A percentile compares a stretch with the other conserved stretches of the same genome.
Conservation (phyloP, 2,888 invertebrate genomes). For the Amiota communis region DNA sequence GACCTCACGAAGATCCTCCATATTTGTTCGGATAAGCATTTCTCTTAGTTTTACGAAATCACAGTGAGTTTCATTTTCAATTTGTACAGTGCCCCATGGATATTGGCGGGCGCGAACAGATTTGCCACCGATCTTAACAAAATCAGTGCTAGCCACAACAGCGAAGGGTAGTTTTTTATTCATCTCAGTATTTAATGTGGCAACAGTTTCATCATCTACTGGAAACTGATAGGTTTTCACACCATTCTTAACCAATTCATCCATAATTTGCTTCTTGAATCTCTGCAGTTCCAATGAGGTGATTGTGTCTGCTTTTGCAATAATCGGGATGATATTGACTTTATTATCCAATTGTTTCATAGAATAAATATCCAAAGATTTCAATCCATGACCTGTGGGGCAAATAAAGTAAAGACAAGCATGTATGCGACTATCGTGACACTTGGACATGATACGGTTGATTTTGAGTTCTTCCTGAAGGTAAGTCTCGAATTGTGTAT, state of each 20-base stretch:
- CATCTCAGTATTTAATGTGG: constrained; percentile 91
- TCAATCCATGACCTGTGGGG: constrained; percentile 93
- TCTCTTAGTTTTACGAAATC: constrained; percentile 99
- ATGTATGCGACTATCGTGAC: constrained; percentile 97
- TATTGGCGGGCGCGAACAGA: constrained; percentile 96
- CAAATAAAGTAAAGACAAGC: constrained; percentile 99
- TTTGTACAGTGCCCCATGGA: constrained; percentile 99
- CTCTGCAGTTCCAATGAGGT: constrained; percentile 97
- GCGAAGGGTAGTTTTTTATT: constrained; percentile 97
- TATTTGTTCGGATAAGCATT: constrained; percentile 98
- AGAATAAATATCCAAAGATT: constrained; percentile 97
- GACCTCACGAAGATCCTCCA: constrained; percentile 99
- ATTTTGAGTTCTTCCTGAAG: constrained; percentile 99
- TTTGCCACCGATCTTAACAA: constrained; percentile 96
- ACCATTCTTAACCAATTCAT: constrained; percentile 92
- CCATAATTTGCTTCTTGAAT: constrained; percentile 96
- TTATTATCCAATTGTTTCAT: constrained; percentile 99
- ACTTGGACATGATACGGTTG: constrained; percentile 89
- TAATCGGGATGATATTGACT: constrained; percentile 98
- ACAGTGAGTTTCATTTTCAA: constrained; percentile 99
- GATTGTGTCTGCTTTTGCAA: constrained; percentile 99
- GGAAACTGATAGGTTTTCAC: constrained; percentile 99
- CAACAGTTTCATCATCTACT: constrained; percentile 95
- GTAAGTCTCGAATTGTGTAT: constrained; percentile 97
- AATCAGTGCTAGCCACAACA: constrained; percentile 98